Evolutionary conservation across 2,888 invertebrate genomes (phyloP), one percentile per base, ranked within the genome.

Genomic region (Xylocampa areola): DNA sequence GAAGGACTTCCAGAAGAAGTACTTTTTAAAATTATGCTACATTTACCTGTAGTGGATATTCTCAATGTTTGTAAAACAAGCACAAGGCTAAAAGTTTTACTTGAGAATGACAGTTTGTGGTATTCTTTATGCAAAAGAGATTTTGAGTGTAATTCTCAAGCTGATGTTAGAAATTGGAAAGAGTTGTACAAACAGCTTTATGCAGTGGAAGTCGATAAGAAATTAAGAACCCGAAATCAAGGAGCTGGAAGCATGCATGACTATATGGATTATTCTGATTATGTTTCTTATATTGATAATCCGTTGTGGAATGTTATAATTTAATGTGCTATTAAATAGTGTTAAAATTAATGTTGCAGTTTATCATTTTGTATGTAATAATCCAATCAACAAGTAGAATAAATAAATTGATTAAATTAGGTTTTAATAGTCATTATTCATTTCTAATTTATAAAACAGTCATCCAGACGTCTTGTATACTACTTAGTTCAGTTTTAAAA

Each of bases 1-100:
- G 73, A 86, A 29, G 94, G 94, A 2, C 62, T 94, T 13, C 94
- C 94, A 10, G 90, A 90, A 69, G 94, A 94, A 75, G 73, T 94
- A 14, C 63, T 92, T 17, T 74, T 75, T 19, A 88, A 86, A 52
- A 85, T 94, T 13, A 70, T 91, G 60, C 60, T 87, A 11, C 67
- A 82, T 39, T 70, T 93, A 19, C 76, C 86, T 14, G 64, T 90
- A 21, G 44, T 23, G 16, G 88, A 88, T 69, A 70, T 92, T 21
- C 60, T 88, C n/a, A 87, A 75, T 73, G 60, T 91, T 16, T 79
- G 84, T 21, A 82, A 85, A 76, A 85, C 89, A 39, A 90, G 91
- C 70, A 85, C 65, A 58, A 84, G 78, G 65, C 67, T 92, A 17
- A 85, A 86, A 54, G 64, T 59, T 40, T 57, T 89, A 32, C 62